phyloP scores from a whole-genome alignment of 2,113 vertebrate genomes.

The Nannobrachium achirus region DNA sequence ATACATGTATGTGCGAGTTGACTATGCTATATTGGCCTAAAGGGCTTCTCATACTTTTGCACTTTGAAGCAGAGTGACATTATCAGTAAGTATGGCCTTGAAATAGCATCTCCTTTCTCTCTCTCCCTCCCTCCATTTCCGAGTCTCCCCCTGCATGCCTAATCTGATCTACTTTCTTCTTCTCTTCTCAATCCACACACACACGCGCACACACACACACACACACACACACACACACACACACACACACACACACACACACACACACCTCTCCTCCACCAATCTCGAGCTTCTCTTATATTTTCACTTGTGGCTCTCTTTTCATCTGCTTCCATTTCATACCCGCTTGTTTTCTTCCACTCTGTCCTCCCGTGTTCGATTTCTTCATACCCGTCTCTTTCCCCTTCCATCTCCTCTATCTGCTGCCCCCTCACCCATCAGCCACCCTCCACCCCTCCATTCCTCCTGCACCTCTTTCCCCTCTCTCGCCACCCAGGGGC shows the following conservation, averaged over 20 bases:
- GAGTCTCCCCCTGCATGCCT: conserved; percentile 48
- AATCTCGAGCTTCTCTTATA: conserved; percentile 7
- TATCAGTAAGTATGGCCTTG: conserved; percentile 78
- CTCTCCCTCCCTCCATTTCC: conserved; percentile 49
- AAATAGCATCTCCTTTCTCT: conserved; percentile 74
- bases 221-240: too few relatives aligned
- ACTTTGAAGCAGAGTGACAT: conserved; percentile 83
- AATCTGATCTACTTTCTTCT: conserved; percentile 52
- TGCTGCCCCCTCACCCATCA: conserved; percentile 5
- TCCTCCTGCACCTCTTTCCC: conserved; percentile 1
- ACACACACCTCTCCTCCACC: conserved; percentile 28
- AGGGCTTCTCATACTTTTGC: too few relatives aligned
- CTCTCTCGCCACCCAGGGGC: conserved; percentile 1
- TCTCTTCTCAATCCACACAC: neutral
- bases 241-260: too few relatives aligned
- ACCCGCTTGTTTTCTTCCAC: conserved; percentile 15
- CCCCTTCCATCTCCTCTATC: neutral
- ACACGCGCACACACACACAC: too few relatives aligned
- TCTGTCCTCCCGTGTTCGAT: neutral
- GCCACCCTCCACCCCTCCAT: conserved; percentile 4
- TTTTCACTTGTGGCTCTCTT: conserved; percentile 27
- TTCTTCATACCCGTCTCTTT: conserved; percentile 15
- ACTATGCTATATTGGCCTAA: too few relatives aligned
- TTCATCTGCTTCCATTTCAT: conserved; percentile 20
- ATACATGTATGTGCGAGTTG: too few relatives aligned